phyloP scores from a whole-genome alignment of 2,797 vertebrate genomes.

The Bradypus variegatus region DNA sequence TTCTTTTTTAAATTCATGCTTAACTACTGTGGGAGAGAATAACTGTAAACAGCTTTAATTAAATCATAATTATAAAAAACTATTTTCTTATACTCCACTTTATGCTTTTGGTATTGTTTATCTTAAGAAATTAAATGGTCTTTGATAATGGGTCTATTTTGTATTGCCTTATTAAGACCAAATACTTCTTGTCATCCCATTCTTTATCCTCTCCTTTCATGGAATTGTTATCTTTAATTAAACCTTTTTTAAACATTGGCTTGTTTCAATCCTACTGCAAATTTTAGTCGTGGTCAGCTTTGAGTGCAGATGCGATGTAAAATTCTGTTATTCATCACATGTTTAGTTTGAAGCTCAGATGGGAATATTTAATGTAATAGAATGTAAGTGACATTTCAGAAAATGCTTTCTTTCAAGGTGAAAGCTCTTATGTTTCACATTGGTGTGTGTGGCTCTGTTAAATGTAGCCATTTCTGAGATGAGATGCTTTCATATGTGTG shows the following conservation, averaged over 20 bases:
- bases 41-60: conserved; percentile 73
- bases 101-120: conserved; percentile 66
- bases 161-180: conserved; percentile 74
- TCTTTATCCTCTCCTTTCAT: conserved; percentile 57
- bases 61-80: conserved; percentile 71
- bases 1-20: conserved; percentile 68
- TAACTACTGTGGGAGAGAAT: conserved; percentile 66
- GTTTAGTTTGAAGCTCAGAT: conserved; percentile 60
- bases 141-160: conserved; percentile 72
- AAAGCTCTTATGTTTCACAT: conserved; percentile 55
- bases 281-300: conserved; percentile 62
- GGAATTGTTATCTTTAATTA: conserved; percentile 63
- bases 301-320: conserved; percentile 47
- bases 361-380: conserved; percentile 62
- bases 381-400: conserved; percentile 66
- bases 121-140: conserved; percentile 68
- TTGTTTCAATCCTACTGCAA: conserved; percentile 66
- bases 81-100: conserved; percentile 73
- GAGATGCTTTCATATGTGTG: conserved; percentile 64
- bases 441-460: conserved; percentile 46
- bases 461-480: conserved; percentile 65
- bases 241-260: conserved; percentile 64
- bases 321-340: conserved; percentile 54
- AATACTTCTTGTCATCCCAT: conserved; percentile 62
- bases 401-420: conserved; percentile 57